Evolutionary conservation across 2,888 invertebrate species (phyloP).

Genomic region (Petrophora chlorosata): DNA sequence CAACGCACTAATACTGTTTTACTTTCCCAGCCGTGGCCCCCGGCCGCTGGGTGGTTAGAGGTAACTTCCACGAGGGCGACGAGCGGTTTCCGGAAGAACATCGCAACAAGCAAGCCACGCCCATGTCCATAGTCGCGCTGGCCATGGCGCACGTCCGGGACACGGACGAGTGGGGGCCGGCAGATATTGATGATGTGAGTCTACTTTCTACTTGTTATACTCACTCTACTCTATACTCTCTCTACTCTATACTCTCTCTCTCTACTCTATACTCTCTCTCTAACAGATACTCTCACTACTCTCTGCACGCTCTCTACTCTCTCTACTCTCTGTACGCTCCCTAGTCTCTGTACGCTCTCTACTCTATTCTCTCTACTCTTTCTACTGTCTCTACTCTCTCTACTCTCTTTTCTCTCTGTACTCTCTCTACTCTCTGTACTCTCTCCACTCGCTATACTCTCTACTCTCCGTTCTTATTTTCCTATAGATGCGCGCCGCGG

Average conservation of each 20-base stretch:
- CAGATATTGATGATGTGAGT: slow-evolving; percentile 66
- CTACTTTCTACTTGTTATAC: not conserved
- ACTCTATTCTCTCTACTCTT: too few species aligned
- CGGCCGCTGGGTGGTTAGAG: slow-evolving; percentile 70
- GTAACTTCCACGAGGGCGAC: slow-evolving; percentile 70
- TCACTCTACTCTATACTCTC: not conserved
- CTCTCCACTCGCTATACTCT: too few species aligned
- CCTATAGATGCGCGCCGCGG: too few species aligned
- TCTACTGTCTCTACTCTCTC: too few species aligned
- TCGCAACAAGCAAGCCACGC: slow-evolving; percentile 69
- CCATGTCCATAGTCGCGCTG: slow-evolving; percentile 66
- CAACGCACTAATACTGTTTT: not conserved
- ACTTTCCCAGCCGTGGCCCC: slow-evolving; percentile 61
- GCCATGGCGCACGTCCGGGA: slow-evolving; percentile 65
- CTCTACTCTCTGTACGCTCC: too few species aligned
- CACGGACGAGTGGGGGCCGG: slow-evolving; percentile 60
- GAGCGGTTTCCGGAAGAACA: slow-evolving; percentile 66
- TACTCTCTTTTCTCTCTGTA: too few species aligned
- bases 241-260: not conserved
- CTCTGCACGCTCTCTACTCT: too few species aligned
- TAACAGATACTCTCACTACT: too few species aligned
- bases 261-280: too few species aligned
- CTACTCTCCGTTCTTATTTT: too few species aligned
- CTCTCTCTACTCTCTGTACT: too few species aligned
- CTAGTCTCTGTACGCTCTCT: too few species aligned